These are phyloP conservation scores for Odobenus rosmarus DNA, from an alignment of 2,113 vertebrate species.

Conservation along the genomic window DNA sequence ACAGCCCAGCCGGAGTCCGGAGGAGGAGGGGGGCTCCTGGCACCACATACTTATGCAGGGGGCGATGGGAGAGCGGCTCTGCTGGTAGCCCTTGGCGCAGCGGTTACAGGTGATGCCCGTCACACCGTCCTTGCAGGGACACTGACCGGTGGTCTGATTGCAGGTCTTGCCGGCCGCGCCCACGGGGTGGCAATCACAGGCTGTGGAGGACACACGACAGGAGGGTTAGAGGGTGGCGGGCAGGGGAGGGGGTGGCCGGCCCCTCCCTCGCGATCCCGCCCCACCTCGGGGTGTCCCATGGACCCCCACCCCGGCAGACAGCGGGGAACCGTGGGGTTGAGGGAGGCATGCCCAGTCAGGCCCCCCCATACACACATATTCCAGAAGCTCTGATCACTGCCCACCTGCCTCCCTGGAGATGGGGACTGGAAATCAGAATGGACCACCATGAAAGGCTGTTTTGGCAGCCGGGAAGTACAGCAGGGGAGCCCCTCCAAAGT, in stretches of 20 bases:
- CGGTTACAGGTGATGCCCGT: conserved; percentile 99
- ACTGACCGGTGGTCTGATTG: conserved; percentile 99
- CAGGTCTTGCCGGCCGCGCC: conserved; percentile 99
- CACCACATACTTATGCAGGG: conserved; percentile 98
- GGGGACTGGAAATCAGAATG: not conserved
- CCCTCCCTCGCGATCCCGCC: fast-evolving
- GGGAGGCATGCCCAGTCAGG: not conserved
- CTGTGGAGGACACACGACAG: conserved; percentile 88
- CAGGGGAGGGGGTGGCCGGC: not conserved
- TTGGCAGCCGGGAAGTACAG: not conserved
- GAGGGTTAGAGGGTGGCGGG: conserved; percentile 81
- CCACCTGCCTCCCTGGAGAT: not conserved
- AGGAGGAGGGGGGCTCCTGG: not conserved
- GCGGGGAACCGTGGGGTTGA: too few species aligned
- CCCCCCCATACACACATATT: not conserved
- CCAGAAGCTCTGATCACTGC: not conserved
- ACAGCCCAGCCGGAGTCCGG: not conserved
- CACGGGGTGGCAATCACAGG: conserved; percentile 99
- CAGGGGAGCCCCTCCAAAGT: not conserved
- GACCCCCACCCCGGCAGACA: not conserved
- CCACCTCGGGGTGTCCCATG: not conserved
- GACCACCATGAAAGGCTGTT: not conserved
- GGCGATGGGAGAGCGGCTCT: conserved; percentile 98
- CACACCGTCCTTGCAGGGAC: conserved; percentile 99
- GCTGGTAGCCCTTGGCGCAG: conserved; percentile 99